These are phyloP conservation scores for Sisyra terminalis DNA, from an alignment of 2,888 invertebrate genomes.

Conservation along the genomic window DNA sequence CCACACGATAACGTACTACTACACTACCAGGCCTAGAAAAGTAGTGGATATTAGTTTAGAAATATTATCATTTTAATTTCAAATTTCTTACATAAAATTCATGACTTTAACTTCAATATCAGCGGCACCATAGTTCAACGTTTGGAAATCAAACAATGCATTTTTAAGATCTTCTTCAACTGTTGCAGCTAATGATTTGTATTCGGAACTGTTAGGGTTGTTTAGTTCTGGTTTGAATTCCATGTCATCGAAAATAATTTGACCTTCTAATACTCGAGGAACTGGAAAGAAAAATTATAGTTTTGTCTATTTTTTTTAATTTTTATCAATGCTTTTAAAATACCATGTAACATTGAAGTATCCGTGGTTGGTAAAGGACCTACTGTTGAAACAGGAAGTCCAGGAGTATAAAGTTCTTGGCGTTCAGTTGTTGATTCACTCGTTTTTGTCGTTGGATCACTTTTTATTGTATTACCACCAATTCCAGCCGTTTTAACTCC, in stretches of 20 bases:
- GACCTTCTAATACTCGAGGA: constrained; percentile 50
- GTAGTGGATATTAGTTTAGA: constrained; percentile 1
- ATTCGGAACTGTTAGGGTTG: constrained; percentile 43
- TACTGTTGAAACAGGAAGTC: constrained; percentile 21
- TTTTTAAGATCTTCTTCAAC: constrained; percentile 42
- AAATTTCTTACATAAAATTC: constrained; percentile 36
- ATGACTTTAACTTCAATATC: constrained; percentile 42
- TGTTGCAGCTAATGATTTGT: constrained; percentile 37
- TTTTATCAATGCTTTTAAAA: too few relatives aligned
- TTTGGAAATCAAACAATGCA: constrained; percentile 34
- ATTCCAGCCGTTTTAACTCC: constrained; percentile 33
- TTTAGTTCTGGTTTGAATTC: constrained; percentile 39
- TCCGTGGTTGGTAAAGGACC: constrained; percentile 28
- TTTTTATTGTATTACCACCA: constrained; percentile 16
- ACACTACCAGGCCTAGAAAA: constrained; percentile 45
- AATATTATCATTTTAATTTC: not conserved
- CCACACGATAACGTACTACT: constrained; percentile 44
- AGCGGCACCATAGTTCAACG: constrained; percentile 33
- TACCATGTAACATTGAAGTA: constrained; percentile 36
- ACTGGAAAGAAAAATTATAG: constrained; percentile 29
- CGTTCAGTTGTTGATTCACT: constrained; percentile 11
- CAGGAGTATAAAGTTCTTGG: constrained; percentile 20
- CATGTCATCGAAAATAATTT: constrained; percentile 47
- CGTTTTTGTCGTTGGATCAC: constrained; percentile 3
- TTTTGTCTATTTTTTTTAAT: not conserved